Evolutionary conservation across 2,888 invertebrate genomes (phyloP).

Genomic region (Drosophila aldrichi): DNA sequence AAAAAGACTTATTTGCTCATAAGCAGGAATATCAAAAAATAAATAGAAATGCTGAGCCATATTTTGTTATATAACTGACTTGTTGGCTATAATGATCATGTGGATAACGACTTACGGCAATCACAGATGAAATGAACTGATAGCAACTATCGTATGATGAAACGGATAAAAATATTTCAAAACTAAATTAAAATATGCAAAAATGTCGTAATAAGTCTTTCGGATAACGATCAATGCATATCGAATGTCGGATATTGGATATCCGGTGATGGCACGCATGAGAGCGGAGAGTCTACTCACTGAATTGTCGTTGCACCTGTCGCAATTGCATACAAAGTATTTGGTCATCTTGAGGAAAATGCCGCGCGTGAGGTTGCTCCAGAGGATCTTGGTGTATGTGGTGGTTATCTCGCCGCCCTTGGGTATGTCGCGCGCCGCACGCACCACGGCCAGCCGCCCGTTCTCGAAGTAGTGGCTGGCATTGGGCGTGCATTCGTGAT

Average conservation of each 20-base stretch:
- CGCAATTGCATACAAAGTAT: slow-evolving; percentile 89
- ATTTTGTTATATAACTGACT: no score
- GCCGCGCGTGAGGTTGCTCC: slow-evolving; percentile 89
- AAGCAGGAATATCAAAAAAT: neutral
- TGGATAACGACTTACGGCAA: neutral
- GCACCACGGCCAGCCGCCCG: slow-evolving; percentile 87
- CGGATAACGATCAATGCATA: neutral
- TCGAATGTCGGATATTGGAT: neutral
- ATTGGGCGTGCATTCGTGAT: slow-evolving; percentile 91
- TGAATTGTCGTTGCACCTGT: slow-evolving; percentile 89
- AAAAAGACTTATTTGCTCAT: neutral
- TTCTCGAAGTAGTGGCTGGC: slow-evolving; percentile 89
- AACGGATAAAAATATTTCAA: neutral
- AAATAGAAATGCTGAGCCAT: neutral
- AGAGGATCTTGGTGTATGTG: slow-evolving; percentile 90
- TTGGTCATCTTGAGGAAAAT: slow-evolving; percentile 88
- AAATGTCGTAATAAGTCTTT: no score
- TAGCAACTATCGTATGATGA: neutral
- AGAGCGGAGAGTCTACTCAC: slow-evolving; percentile 85
- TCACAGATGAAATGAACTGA: neutral
- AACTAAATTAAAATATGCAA: neutral
- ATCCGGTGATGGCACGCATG: neutral
- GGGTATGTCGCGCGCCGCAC: slow-evolving; percentile 87
- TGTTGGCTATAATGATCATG: neutral
- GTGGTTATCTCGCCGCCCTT: slow-evolving; percentile 90